Conservation (phyloP, 2,797 vertebrate genomes). For the Antrozous pallidus region DNA sequence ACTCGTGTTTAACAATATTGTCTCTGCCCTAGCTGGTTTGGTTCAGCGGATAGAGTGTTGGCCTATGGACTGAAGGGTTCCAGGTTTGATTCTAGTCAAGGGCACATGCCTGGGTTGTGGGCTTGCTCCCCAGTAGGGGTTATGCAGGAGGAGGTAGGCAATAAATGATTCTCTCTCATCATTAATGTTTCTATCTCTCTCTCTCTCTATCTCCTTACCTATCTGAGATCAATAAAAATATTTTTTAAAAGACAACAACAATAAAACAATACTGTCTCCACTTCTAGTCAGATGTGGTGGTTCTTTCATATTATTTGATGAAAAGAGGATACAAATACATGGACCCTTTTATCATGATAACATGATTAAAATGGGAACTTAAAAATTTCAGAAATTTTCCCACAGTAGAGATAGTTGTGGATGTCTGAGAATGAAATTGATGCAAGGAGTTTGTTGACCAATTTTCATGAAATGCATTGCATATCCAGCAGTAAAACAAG, state of each 20-base stretch:
- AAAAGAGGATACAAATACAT: not conserved
- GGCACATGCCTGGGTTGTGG: too few relatives aligned
- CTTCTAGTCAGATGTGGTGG: not conserved
- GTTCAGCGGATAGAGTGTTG: too few relatives aligned
- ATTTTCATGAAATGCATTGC: not conserved
- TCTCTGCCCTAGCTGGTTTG: too few relatives aligned
- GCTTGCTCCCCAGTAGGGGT: too few relatives aligned
- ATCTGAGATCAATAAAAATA: too few relatives aligned
- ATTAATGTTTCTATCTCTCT: too few relatives aligned
- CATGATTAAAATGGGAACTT: not conserved
- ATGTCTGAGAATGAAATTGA: not conserved
- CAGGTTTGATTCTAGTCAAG: too few relatives aligned
- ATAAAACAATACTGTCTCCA: not conserved
- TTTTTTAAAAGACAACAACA: too few relatives aligned
- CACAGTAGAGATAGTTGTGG: not conserved
- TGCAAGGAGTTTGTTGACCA: not conserved
- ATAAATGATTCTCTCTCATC: too few relatives aligned
- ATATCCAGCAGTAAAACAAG: not conserved
- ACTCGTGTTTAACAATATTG: not conserved
- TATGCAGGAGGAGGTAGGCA: too few relatives aligned
- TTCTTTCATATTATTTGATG: not conserved
- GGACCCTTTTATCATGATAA: not conserved
- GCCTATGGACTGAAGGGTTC: too few relatives aligned
- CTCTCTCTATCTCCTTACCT: too few relatives aligned
- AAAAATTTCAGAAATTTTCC: not conserved